Evolutionary conservation across 2,113 vertebrate genomes (phyloP), one percentile per base, ranked within the genome.

Genomic region (Nothobranchius furzeri): DNA sequence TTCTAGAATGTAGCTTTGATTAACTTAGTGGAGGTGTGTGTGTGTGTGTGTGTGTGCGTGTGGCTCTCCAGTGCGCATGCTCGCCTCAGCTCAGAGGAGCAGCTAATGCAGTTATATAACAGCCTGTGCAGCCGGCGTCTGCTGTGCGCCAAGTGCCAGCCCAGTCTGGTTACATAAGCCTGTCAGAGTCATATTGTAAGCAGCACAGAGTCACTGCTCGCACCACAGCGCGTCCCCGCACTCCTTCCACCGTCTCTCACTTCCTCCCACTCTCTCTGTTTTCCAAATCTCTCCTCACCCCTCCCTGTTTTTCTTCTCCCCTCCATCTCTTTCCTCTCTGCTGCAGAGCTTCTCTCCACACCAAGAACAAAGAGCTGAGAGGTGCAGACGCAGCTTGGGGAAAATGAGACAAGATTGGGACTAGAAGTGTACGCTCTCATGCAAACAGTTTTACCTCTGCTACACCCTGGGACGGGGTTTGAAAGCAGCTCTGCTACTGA

Each of bases 71-170:
- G 58, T 84, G 90, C 76, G 88, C 90, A 90, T 86, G 87, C 87
- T 79, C 79, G 71, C 12, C 60, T 30, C 72, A 51, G 80, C 84
- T 90, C 89, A 85, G 86, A 88, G 84, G 67, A 88, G 87, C 86
- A 78, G 87, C 87, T 93, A 89, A 92, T 92, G 87, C 89, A 79
- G 89, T 93, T 93, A 93, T 90, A 91, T 92, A 94, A 94, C 83
- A 89, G 85, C 64, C 79, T 87, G 84, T 73, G 86, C 83, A 90
- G 88, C 83, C 83, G 80, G 81, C 76, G 85, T 90, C 92, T 91
- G 88, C 90, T 92, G 85, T 77, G 91, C 88, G 90, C 87, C 75
- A 85, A 88, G 85, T 85, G 89, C 88, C 86, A 90, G 88, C 87
- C 88, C 88, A 78, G 85, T 75, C 81, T 85, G 78, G 78, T 94